These are phyloP conservation scores for Cinara cedri DNA, from an alignment of 2,888 invertebrate genomes.

Conservation along the genomic window DNA sequence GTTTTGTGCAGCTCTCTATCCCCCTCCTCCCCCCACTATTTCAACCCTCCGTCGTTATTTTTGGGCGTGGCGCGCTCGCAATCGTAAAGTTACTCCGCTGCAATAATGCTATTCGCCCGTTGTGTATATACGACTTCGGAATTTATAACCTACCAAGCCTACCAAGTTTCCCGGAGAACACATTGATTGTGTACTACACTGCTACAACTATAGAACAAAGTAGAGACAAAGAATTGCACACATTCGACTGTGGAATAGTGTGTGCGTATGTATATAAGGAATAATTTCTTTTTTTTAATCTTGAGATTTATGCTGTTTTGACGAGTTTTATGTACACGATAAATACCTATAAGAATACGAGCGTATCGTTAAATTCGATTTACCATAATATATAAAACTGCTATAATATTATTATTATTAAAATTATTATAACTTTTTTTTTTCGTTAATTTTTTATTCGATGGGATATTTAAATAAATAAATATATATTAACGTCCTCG, in stretches of 20 bases:
- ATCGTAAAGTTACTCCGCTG: slow-evolving; percentile 41
- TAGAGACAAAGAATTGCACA: too few species aligned
- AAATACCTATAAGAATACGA: not conserved
- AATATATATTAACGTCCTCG: not conserved
- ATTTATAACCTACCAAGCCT: slow-evolving; percentile 30
- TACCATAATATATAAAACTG: too few species aligned
- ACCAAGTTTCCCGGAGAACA: too few species aligned
- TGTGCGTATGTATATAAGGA: too few species aligned
- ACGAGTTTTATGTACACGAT: not conserved
- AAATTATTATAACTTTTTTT: slow-evolving; percentile 12
- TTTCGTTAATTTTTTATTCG: not conserved
- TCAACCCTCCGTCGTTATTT: slow-evolving; percentile 7
- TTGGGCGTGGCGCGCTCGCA: slow-evolving; percentile 45
- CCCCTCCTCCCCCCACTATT: not conserved
- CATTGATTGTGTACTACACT: too few species aligned
- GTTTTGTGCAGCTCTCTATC: slow-evolving; percentile 20
- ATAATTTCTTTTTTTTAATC: too few species aligned
- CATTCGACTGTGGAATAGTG: too few species aligned
- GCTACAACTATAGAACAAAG: too few species aligned
- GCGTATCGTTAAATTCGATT: not conserved
- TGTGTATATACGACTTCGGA: slow-evolving; percentile 1
- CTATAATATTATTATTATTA: too few species aligned
- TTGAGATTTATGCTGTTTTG: too few species aligned
- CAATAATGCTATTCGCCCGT: not conserved
- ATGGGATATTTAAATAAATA: not conserved